A percentile compares a stretch with the other conserved stretches of the same genome.
Evolutionary conservation across 1,140 invertebrate species (phyloP).

Genomic region (Anoplolepis gracilipes): DNA sequence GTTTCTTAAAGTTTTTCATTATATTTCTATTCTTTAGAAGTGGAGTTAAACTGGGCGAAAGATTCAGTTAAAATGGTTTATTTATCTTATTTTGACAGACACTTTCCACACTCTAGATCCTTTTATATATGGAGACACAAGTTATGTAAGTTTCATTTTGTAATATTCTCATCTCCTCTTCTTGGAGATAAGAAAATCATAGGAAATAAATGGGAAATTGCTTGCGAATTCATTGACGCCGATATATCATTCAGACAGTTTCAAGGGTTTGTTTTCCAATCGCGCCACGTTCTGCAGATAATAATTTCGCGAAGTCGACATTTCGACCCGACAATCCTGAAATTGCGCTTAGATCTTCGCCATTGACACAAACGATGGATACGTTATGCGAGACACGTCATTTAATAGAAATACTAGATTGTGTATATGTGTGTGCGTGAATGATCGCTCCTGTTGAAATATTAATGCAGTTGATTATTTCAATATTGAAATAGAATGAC

Average conservation of each 20-base stretch:
- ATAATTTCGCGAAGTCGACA: slow-evolving; percentile 53
- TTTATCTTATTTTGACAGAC: not conserved
- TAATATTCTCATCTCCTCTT: slow-evolving; percentile 29
- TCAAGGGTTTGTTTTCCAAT: slow-evolving; percentile 52
- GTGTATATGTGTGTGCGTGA: not conserved
- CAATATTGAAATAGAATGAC: slow-evolving; percentile 2
- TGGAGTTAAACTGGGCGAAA: not conserved
- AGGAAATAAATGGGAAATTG: slow-evolving; percentile 62
- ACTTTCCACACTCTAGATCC: not conserved
- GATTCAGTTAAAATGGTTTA: not conserved
- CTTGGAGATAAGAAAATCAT: slow-evolving; percentile 50
- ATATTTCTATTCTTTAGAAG: not conserved
- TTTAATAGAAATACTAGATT: slow-evolving; percentile 53
- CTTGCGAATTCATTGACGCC: slow-evolving; percentile 41
- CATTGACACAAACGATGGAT: slow-evolving; percentile 38
- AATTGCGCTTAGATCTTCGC: slow-evolving; percentile 48
- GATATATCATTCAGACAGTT: slow-evolving; percentile 41
- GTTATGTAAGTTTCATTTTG: slow-evolving; percentile 29
- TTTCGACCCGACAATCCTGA: slow-evolving; percentile 39
- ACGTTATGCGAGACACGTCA: slow-evolving; percentile 22
- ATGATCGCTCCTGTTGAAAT: slow-evolving; percentile 23
- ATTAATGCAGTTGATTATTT: slow-evolving; percentile 20
- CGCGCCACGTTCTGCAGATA: slow-evolving; percentile 31
- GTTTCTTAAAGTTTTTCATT: not conserved
- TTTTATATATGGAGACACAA: not conserved